Evolutionary conservation across 30 jellyfish, hydroid and myxozoan species (phyloP).

Genomic region (Pseudorhiza aurosa): DNA sequence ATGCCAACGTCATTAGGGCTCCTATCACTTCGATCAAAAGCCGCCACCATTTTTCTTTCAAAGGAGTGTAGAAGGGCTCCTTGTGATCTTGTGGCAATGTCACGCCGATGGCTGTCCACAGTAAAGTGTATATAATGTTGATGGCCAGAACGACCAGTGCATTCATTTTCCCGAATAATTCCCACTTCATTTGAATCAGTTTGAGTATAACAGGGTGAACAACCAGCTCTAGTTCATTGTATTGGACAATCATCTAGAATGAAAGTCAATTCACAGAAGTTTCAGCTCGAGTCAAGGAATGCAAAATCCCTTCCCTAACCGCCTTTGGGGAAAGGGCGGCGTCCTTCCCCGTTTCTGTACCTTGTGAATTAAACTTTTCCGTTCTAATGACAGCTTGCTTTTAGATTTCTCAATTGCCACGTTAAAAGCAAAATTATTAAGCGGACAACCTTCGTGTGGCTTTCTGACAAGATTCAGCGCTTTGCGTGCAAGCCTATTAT

Average conservation of each 20-base stretch:
- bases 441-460: too few species aligned
- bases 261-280: too few species aligned
- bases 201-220: constrained; percentile 87
- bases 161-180: constrained; percentile 71
- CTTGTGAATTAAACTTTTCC: too few species aligned
- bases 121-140: constrained; percentile 64
- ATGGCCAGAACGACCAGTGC: constrained; percentile 47
- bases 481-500: too few species aligned
- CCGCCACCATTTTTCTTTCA: constrained; percentile 65
- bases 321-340: too few species aligned
- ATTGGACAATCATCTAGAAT: constrained; percentile 68
- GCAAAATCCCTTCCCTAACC: too few species aligned
- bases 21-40: constrained; percentile 73
- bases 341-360: too few species aligned
- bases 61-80: constrained; percentile 66
- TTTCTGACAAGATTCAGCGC: too few species aligned
- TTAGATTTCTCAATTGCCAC: too few species aligned
- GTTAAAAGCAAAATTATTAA: too few species aligned
- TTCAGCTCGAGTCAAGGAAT: too few species aligned
- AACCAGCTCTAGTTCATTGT: constrained; percentile 74
- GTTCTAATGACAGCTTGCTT: too few species aligned
- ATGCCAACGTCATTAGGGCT: constrained; percentile 46
- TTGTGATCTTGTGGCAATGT: constrained; percentile 43
- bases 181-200: constrained; percentile 81
- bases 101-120: constrained; percentile 88